Evolutionary conservation across 1,140 invertebrate genomes (phyloP).

Genomic region (Procambarus virginalis): DNA sequence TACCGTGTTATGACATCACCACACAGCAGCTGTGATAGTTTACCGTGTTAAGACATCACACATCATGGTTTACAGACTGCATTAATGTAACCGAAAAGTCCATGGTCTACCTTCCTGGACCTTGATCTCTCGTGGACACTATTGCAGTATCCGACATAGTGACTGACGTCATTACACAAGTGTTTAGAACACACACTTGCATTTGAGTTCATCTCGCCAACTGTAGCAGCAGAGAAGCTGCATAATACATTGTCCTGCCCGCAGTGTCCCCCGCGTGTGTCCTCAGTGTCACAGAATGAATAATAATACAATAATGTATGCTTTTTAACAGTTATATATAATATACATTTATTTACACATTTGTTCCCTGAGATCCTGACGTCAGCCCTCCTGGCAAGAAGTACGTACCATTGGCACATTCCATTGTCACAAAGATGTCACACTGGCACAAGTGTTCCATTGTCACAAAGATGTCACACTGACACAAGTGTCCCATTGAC

Average conservation of each 20-base stretch:
- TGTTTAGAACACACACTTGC: not conserved
- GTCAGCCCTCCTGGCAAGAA: not conserved
- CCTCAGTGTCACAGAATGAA: not conserved
- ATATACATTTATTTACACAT: not conserved
- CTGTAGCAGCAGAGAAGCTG: not conserved
- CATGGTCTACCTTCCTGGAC: not conserved
- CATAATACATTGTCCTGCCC: not conserved
- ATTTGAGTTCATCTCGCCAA: not conserved
- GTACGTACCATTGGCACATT: not conserved
- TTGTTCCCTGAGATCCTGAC: not conserved
- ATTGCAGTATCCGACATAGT: not conserved
- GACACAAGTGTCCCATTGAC: not conserved
- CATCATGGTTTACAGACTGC: no score
- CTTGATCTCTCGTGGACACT: not conserved
- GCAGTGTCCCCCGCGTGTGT: not conserved
- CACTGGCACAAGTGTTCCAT: no score
- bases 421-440: not conserved
- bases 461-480: no score
- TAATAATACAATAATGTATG: conserved; percentile 7
- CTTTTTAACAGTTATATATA: not conserved
- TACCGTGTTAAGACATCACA: no score
- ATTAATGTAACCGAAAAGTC: no score
- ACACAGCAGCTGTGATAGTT: no score
- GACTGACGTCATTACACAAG: not conserved
- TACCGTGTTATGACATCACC: no score